Conservation (phyloP, 2,113 vertebrate species). For the Micromys minutus region DNA sequence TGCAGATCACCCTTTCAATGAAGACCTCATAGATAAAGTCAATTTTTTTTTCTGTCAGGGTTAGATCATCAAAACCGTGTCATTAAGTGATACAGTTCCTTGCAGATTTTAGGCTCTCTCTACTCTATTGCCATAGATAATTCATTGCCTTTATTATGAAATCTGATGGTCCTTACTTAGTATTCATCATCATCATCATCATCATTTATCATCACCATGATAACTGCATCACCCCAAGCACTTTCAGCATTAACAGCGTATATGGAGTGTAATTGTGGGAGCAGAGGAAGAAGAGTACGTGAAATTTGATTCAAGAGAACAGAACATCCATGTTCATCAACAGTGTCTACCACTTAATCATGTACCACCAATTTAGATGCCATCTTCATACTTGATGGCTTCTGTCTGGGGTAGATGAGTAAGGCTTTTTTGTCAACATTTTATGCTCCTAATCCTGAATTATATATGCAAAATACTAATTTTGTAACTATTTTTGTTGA, state of each 20-base stretch:
- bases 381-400: background rate
- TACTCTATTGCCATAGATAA: background rate
- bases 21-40: background rate
- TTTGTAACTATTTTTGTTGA: conserved; percentile 8
- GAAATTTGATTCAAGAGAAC: background rate
- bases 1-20: background rate
- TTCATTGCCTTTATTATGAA: background rate
- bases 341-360: background rate
- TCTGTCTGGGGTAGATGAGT: background rate
- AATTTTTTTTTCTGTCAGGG: background rate
- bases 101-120: background rate
- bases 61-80: background rate
- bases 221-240: background rate
- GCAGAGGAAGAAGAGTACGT: background rate
- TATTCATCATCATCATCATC: too few relatives aligned
- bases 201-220: background rate
- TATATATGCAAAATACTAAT: background rate
- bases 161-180: background rate
- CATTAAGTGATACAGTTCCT: background rate
- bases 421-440: background rate
- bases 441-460: background rate
- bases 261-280: background rate
- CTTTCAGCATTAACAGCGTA: background rate
- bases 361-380: background rate
- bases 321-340: background rate